Evolutionary conservation across 2,888 invertebrate species (phyloP).

Genomic region (Drosophila paranaensis): DNA sequence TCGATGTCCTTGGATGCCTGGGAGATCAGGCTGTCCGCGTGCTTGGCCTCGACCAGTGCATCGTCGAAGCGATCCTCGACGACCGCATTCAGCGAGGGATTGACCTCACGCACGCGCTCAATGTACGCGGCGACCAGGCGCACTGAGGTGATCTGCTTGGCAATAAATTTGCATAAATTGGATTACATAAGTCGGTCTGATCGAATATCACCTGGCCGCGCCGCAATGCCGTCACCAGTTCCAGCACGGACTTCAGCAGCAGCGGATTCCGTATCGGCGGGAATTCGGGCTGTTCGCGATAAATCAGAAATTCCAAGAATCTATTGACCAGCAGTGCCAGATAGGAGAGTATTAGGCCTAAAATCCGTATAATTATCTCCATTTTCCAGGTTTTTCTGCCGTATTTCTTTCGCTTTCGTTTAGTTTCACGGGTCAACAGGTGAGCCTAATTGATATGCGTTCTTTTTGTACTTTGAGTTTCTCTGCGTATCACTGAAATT

Average conservation of each 20-base stretch:
- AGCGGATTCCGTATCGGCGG: conserved; percentile 68
- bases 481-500: neutral
- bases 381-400: conserved; percentile 36
- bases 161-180: neutral
- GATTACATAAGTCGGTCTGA: neutral
- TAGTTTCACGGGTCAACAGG: conserved; percentile 40
- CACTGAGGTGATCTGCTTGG: conserved; percentile 87
- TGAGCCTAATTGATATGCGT: conserved; percentile 50
- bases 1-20: conserved; percentile 68
- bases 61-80: conserved; percentile 88
- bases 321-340: conserved; percentile 61
- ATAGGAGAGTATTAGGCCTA: conserved; percentile 58
- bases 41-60: conserved; percentile 88
- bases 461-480: conserved; percentile 39
- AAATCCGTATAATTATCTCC: conserved; percentile 68
- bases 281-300: conserved; percentile 58
- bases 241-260: conserved; percentile 68
- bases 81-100: conserved; percentile 90
- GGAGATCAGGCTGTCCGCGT: conserved; percentile 86
- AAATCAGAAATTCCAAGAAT: conserved; percentile 52
- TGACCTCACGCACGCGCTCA: conserved; percentile 88
- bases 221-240: conserved; percentile 67
- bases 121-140: conserved; percentile 88
- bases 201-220: conserved; percentile 64
- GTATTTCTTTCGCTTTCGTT: neutral